phyloP scores from a whole-genome alignment of 2,113 vertebrate genomes.

The Onychorhynchus coronatus region DNA sequence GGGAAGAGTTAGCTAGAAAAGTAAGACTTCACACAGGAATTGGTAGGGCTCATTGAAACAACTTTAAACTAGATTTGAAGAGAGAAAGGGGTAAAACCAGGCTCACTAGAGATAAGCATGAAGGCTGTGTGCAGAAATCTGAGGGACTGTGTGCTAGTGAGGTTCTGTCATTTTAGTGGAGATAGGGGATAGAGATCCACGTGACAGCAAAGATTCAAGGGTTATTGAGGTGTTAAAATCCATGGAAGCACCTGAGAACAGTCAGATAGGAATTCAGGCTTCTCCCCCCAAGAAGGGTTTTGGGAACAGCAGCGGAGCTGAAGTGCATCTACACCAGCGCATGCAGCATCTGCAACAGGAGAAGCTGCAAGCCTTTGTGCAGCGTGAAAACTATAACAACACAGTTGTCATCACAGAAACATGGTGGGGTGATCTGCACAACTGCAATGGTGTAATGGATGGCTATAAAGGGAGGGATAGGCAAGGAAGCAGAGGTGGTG shows the following conservation, averaged over 20 bases:
- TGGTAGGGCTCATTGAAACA: not conserved
- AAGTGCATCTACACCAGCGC: not conserved
- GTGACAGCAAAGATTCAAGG: not conserved
- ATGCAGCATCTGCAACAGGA: not conserved
- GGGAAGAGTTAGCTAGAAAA: not conserved
- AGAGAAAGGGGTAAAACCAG: not conserved
- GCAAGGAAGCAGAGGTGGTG: not conserved
- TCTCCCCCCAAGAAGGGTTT: not conserved
- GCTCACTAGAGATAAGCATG: not conserved
- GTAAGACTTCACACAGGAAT: not conserved
- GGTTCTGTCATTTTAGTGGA: not conserved
- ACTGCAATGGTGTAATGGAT: not conserved
- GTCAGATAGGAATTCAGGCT: not conserved
- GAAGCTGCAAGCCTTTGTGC: not conserved
- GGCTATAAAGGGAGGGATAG: not conserved
- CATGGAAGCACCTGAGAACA: not conserved
- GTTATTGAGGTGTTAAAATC: not conserved
- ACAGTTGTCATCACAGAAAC: not conserved
- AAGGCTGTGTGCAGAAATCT: fast-evolving
- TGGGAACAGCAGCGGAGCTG: not conserved
- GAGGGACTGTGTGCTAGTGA: no score
- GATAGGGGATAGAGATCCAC: not conserved
- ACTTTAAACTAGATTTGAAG: not conserved
- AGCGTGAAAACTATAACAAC: not conserved
- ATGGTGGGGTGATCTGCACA: not conserved